Percentiles rank a stretch among this genome's conserved stretches.
phyloP scores from a whole-genome alignment of 2,113 vertebrate genomes.

The Sarotherodon lohbergeri region DNA sequence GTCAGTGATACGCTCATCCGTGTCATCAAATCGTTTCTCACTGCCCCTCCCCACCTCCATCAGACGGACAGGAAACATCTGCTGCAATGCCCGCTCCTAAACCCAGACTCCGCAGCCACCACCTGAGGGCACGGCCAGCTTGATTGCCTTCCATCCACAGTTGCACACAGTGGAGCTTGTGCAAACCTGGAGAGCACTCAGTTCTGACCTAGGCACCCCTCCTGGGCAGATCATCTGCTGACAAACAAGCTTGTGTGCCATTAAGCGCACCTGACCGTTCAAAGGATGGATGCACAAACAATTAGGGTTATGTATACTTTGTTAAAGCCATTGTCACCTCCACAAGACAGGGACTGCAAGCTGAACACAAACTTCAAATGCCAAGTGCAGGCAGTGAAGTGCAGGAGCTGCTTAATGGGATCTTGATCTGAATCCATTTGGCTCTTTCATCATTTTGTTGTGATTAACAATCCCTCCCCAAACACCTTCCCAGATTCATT shows the following conservation, averaged over 20 bases:
- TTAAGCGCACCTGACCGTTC: not conserved
- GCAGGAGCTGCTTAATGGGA: constrained; percentile 18
- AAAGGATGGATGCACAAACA: constrained; percentile 30
- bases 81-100: constrained; percentile 8
- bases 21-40: constrained; percentile 25
- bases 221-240: not conserved
- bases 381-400: constrained; percentile 3
- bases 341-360: not conserved
- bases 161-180: constrained; percentile 3
- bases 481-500: constrained; percentile 19
- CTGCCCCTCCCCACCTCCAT: not conserved
- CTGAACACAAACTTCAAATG: not conserved
- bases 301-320: not conserved
- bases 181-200: constrained; percentile 15
- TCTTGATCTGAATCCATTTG: constrained; percentile 50
- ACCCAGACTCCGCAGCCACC: not conserved
- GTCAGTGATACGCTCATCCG: constrained; percentile 28
- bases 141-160: constrained; percentile 25
- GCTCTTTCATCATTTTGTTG: constrained; percentile 35
- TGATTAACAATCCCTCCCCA: constrained; percentile 39
- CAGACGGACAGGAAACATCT: constrained; percentile 47
- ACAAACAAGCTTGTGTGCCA: constrained; percentile 16
- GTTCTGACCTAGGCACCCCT: not conserved
- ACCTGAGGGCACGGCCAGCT: constrained; percentile 17
- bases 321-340: not conserved